These are phyloP conservation scores for Armadillidium nasatum DNA, from an alignment of 1,140 invertebrate genomes.

Conservation along the genomic window DNA sequence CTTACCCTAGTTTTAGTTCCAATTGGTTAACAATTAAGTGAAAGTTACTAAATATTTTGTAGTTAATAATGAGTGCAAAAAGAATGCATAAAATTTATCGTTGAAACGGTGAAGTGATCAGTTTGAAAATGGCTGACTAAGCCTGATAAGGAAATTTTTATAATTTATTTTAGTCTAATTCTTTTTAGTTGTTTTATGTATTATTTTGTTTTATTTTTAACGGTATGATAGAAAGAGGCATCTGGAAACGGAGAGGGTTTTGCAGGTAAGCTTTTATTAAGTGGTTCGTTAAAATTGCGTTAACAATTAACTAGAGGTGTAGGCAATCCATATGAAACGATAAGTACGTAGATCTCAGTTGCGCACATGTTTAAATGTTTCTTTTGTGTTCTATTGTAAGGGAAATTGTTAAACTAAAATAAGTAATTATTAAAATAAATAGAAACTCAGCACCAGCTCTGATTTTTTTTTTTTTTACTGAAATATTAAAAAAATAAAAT, in stretches of 20 bases:
- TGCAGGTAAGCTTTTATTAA: neutral
- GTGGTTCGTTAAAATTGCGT: neutral
- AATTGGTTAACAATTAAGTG: neutral
- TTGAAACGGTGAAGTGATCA: neutral
- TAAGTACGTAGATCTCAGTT: neutral
- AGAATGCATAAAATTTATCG: neutral
- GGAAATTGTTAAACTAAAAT: neutral
- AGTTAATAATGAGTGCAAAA: neutral
- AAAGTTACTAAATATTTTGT: neutral
- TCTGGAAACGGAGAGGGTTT: neutral
- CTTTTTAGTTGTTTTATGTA: neutral
- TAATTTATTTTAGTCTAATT: neutral
- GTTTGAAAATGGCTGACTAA: neutral
- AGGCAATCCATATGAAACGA: neutral
- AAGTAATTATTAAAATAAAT: too few relatives aligned
- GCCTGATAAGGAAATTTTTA: neutral
- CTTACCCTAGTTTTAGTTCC: neutral
- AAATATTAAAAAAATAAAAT: too few relatives aligned
- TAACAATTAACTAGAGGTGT: neutral
- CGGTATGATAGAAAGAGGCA: conserved; percentile 7
- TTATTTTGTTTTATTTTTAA: neutral
- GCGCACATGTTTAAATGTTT: neutral
- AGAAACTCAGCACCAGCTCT: neutral
- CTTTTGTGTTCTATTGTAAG: neutral
- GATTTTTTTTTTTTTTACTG: too few relatives aligned